phyloP scores from a whole-genome alignment of 2,888 invertebrate genomes.

The Apodemia duryi region DNA sequence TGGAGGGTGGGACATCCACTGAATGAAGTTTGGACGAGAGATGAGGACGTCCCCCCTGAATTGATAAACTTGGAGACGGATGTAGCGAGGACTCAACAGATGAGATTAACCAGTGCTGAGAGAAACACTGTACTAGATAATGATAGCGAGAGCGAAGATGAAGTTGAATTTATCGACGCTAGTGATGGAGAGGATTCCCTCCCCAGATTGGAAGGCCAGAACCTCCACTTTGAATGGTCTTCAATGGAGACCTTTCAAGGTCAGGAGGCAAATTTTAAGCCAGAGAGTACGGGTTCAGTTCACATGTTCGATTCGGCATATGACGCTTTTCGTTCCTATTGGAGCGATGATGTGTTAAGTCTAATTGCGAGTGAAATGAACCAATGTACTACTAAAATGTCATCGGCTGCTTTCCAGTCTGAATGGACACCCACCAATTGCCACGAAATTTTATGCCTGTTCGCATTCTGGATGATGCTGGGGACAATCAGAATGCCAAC shows the following conservation, averaged over 20 bases:
- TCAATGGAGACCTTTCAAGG: too few relatives aligned
- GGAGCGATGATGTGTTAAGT: conserved; percentile 13
- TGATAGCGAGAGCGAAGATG: too few relatives aligned
- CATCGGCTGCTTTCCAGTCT: conserved; percentile 13
- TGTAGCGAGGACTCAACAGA: neutral
- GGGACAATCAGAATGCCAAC: too few relatives aligned
- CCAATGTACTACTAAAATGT: conserved; percentile 20
- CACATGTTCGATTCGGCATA: neutral
- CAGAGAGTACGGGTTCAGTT: too few relatives aligned
- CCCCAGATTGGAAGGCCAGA: too few relatives aligned
- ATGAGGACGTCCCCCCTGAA: too few relatives aligned
- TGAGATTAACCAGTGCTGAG: neutral
- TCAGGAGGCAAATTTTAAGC: too few relatives aligned
- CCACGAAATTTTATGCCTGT: neutral
- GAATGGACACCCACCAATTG: conserved; percentile 20
- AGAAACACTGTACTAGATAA: too few relatives aligned
- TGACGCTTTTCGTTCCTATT: conserved; percentile 23
- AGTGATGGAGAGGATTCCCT: too few relatives aligned
- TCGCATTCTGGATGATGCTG: conserved; percentile 15
- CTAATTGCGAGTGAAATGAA: conserved; percentile 23
- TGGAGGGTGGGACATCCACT: neutral
- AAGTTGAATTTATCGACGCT: neutral
- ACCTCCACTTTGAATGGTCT: too few relatives aligned
- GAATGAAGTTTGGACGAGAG: too few relatives aligned
- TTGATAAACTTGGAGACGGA: too few relatives aligned